Evolutionary conservation across 2,113 vertebrate genomes (phyloP).

Genomic region (Zosterops lateralis): DNA sequence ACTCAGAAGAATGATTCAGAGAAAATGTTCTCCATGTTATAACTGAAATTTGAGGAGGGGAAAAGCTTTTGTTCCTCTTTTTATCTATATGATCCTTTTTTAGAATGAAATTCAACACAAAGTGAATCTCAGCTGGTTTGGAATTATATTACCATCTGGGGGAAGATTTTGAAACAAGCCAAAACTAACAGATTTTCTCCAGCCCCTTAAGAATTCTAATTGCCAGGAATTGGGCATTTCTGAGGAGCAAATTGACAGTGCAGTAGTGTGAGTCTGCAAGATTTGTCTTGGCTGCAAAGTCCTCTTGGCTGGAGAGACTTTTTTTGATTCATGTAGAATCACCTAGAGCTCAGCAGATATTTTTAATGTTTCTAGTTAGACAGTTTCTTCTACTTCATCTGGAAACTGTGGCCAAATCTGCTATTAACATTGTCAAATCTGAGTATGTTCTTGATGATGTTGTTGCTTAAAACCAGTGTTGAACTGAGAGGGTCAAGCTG

Average conservation of each 20-base stretch:
- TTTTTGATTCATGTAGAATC: not conserved
- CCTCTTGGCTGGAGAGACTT: not conserved
- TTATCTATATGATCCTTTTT: not conserved
- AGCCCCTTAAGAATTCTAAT: slow-evolving; percentile 38
- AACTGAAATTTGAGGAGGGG: not conserved
- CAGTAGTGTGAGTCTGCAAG: not conserved
- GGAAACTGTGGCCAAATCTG: not conserved
- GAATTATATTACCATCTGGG: slow-evolving; percentile 46
- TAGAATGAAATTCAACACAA: slow-evolving; percentile 11
- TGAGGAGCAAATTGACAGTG: slow-evolving; percentile 8
- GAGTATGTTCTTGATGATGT: not conserved
- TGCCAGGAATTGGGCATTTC: not conserved
- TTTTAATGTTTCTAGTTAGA: not conserved
- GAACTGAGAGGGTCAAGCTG: not conserved
- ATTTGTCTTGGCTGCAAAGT: not conserved
- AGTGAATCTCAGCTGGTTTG: slow-evolving; percentile 39
- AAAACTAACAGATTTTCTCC: slow-evolving; percentile 45
- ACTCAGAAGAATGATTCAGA: not conserved
- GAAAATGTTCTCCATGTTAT: not conserved
- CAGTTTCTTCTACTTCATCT: not conserved
- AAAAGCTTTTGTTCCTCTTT: not conserved
- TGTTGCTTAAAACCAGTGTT: not conserved
- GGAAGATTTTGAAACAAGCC: slow-evolving; percentile 26
- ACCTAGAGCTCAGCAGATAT: not conserved
- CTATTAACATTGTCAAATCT: slow-evolving; percentile 8